Percentiles rank a stretch among this genome's conserved stretches.
These are phyloP conservation scores for Pilophorus perplexus DNA, from an alignment of 2,888 invertebrate genomes.

Conservation along the genomic window DNA sequence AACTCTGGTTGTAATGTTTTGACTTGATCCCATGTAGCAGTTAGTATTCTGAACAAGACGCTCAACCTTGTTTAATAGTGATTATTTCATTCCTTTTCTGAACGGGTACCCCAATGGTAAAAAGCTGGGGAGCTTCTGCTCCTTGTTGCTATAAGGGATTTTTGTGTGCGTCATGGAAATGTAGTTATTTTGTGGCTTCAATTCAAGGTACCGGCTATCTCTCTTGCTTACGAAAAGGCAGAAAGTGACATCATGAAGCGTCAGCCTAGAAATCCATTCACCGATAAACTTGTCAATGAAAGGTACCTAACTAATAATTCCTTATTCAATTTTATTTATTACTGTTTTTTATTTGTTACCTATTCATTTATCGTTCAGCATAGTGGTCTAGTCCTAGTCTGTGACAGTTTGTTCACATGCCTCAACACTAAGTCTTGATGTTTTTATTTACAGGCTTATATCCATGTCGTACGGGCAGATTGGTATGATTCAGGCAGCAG, in stretches of 20 bases:
- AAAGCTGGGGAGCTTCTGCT: conserved; percentile 32
- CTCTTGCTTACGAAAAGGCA: conserved; percentile 85
- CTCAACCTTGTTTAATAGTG: no score
- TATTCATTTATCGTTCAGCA: no score
- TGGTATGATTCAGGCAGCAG: conserved; percentile 99
- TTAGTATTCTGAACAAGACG: no score
- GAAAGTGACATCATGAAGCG: conserved; percentile 95
- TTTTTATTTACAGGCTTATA: conserved; percentile 72
- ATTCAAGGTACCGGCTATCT: conserved; percentile 81
- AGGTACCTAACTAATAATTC: conserved; percentile 59
- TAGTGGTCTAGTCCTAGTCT: no score
- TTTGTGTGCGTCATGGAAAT: conserved; percentile 33
- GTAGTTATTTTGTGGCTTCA: conserved; percentile 36
- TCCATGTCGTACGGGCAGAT: conserved; percentile 99
- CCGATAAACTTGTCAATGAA: conserved; percentile 92
- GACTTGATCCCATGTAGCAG: no score
- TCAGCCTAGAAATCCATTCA: conserved; percentile 81
- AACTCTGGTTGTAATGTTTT: no score
- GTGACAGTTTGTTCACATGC: no score
- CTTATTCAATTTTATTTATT: not conserved
- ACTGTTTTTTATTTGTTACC: no score
- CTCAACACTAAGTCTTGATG: no score
- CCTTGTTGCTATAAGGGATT: conserved; percentile 26
- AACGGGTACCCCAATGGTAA: conserved; percentile 42
- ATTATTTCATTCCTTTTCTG: conserved; percentile 27